Evolutionary conservation across 2,113 vertebrate genomes (phyloP).

Genomic region (Indicator maculatus): DNA sequence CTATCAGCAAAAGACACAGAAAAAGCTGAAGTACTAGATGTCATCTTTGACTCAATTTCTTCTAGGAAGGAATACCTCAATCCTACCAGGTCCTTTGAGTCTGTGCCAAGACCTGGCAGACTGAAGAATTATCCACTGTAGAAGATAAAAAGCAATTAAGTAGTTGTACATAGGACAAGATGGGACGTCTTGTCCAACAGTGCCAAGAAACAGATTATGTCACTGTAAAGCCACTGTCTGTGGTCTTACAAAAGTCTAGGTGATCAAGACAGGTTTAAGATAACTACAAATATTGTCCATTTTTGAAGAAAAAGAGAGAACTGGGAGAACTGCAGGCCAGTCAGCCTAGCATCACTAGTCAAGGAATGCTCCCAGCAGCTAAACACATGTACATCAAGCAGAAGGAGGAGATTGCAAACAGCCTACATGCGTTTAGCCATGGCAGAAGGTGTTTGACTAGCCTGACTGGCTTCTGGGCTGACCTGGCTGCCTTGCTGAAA

Average conservation of each 20-base stretch:
- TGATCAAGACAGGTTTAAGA: not conserved
- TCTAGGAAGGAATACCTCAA: not conserved
- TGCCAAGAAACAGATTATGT: not conserved
- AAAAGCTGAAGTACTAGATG: not conserved
- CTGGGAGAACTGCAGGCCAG: not conserved
- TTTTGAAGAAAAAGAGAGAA: rapidly evolving
- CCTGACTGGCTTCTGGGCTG: not conserved
- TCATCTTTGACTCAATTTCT: not conserved
- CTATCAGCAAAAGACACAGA: not conserved
- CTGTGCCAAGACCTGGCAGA: not conserved
- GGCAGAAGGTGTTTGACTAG: not conserved
- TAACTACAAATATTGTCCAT: not conserved
- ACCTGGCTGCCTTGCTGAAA: not conserved
- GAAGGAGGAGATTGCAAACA: not conserved
- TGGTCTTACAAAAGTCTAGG: not conserved
- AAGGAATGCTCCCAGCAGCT: not conserved
- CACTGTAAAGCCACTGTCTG: not conserved
- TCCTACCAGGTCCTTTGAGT: not conserved
- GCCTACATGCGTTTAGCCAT: not conserved
- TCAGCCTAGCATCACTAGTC: not conserved
- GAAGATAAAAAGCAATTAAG: not conserved
- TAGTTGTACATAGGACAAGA: not conserved
- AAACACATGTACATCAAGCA: not conserved
- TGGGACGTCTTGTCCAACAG: not conserved
- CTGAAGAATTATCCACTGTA: not conserved